Base-by-base conservation (phyloP, 2,797 vertebrate species). In the Jordanella pulchra region DNA sequence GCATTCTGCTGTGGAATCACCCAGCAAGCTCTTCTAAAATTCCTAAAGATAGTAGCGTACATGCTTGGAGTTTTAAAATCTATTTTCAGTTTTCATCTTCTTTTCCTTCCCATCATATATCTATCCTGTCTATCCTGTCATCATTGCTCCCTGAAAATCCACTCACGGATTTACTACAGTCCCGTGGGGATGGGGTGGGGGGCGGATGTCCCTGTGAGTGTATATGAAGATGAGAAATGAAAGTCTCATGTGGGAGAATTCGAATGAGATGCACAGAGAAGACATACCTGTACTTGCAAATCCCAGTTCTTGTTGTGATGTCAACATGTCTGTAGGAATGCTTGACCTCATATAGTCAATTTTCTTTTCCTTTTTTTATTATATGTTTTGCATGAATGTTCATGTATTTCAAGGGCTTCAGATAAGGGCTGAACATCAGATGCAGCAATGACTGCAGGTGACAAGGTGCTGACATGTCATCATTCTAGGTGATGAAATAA, bases 81-180 rank as follows among this genome's bases (percentile, higher is more conserved):
- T 76, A 87, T 91, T 91, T 89, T 85, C 80, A 14, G 76, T 84
- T 89, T 89, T 89, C 84, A 91, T 93, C 84, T 87, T 79, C 87
- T 80, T 75, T 80, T 84, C 75, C 73, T 79, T 83, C 82, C 84
- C 71, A 75, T 88, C 87, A 88, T 90, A 87, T 80, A 83, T 91
- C 90, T 71, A 66, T 86, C 79, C 84, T 79, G 84, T 87, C 87
- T 85, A 56, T 85, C 30, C 84, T 91, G 90, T 89, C 89, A 89
- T 80, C 87, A 86, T 82, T 87, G 77, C 80, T 92, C 88, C 87
- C 67, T 12, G 48, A 77, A 75, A 79, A 87, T 85, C 86, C 75
- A 73, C 78, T 90, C 85, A 73, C 77, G 85, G 85, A 87, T 89
- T 86, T 86, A 85, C 75, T 89, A 75, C 58, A 71, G 68, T 35